Base-by-base conservation (phyloP, 2,888 invertebrate genomes). In the Parnassius smintheus region DNA sequence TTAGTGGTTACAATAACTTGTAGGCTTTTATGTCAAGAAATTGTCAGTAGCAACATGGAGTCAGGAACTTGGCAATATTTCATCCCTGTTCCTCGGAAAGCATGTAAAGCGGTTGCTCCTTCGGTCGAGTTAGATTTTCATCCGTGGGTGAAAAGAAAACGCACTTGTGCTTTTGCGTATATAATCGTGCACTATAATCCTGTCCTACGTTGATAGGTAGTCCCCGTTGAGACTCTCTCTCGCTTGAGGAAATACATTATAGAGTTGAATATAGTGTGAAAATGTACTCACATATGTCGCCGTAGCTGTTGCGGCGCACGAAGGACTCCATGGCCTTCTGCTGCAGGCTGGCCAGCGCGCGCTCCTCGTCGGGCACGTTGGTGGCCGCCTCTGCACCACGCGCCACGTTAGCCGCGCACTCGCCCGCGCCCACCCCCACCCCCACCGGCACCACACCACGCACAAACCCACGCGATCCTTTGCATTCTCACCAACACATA, bases 221-320 rank as follows among this genome's bases (percentile, higher is more conserved):
- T 18, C 18, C 18, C 18, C 18, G 18, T 18, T 18, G 18, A 18
- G 18, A 18, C 18, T 18, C 18, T 18, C 18, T 18, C 18, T 18
- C 0, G 0, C 18, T 0, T 18, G 18, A 18, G 18, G 18, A 18
- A 18, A 18, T 1, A 18, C 18, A 18, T 18, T 35, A 8, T 46
- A 18, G 44, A 55, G 7, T 13, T 9, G 13, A 18, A 52, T 4
- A 52, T 4, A 8, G 25, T 52, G n/a, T 12, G 12, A 53, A 41
- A 44, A 8, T 22, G 52, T 12, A 93, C 94, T 92, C 87, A 94
- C 94, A 94, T 68, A 95, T 92, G 82, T 96, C 96, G 25, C 95
- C 94, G 72, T 95, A 95, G 86, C 95, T 96, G 88, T 95, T 95
- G 64, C 96, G 86, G 60, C 95, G 83, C 48, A 94, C 94, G 82